Conservation (phyloP, 2,888 invertebrate genomes). For the Megastigmus dorsalis region DNA sequence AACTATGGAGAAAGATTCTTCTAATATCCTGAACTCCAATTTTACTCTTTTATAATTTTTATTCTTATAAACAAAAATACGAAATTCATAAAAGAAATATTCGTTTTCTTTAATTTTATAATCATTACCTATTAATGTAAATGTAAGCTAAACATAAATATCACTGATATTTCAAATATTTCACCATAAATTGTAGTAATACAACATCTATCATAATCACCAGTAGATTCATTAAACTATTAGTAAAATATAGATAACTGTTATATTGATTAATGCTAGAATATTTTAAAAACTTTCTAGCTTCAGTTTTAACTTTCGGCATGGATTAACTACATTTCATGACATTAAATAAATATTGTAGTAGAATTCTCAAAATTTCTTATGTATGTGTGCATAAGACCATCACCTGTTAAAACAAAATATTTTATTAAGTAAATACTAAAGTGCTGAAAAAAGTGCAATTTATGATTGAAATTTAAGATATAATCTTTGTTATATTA, state of each 20-base stretch:
- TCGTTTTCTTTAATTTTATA: too few relatives aligned
- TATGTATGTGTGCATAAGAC: constrained; percentile 11
- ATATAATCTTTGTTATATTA: neutral
- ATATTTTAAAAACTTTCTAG: neutral
- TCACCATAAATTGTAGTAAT: neutral
- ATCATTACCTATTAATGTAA: too few relatives aligned
- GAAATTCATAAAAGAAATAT: too few relatives aligned
- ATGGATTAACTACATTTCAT: neutral
- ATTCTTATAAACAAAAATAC: too few relatives aligned
- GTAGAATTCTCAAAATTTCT: neutral
- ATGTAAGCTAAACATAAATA: too few relatives aligned
- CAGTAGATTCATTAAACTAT: neutral
- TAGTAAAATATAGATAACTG: neutral
- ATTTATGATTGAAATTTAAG: constrained; percentile 3
- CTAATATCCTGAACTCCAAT: too few relatives aligned
- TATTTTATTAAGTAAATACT: neutral
- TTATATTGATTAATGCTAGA: neutral
- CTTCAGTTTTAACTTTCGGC: neutral
- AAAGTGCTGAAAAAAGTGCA: neutral
- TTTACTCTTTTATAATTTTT: too few relatives aligned
- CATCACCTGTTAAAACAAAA: constrained; percentile 27
- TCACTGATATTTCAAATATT: too few relatives aligned
- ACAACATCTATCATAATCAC: neutral
- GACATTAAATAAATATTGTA: neutral
- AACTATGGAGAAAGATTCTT: too few relatives aligned